Evolutionary conservation across 2,797 vertebrate genomes (phyloP), one percentile per base, ranked within the genome.

Genomic region (Gobio occitaniae): DNA sequence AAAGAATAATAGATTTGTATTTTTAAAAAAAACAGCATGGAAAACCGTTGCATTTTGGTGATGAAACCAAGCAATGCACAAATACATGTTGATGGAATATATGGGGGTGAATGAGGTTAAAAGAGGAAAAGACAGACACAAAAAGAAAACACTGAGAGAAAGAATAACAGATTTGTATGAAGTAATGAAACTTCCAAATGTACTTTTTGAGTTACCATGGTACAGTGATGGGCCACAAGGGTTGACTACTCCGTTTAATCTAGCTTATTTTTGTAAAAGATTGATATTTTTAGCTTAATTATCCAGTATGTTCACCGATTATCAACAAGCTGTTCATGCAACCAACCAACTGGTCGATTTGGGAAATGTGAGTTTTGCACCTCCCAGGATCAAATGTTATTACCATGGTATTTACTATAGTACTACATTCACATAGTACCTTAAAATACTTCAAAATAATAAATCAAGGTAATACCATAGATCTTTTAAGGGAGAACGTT

Each of bases 101-200:
- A 38, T 87, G 65, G 21, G 16, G 78, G n/a, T 86, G 86, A 66
- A 15, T 29, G 56, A 78, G 15, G n/a, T 10, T 36, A n/a, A 36
- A 25, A 72, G 66, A 76, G 12, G 54, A 47, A 72, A 10, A 44
- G 38, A 38, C 6, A 79, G 8, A 44, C 19, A 38, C 44, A 44
- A 41, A 66, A 47, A 79, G 11, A 70, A 25, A 25, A 44, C 54
- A 61, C 6, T 8, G 32, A 63, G 52, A 47, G 77, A 29, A 78
- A 25, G 11, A 79, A 66, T 79, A 36, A 65, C 21, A 36, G 41
- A 66, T 21, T 50, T 66, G 29, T 36, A 50, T 16, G 13, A 44
- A 16, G 11, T 41, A 77, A 38, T 59, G 16, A 48, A 2, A 6
- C 44, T 38, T 38, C 21, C 17, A 76, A 52, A 19, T 71, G 2